A percentile compares a stretch with the other conserved stretches of the same genome.
phyloP scores from a whole-genome alignment of 1,140 invertebrate species.

The Macrotrachela quadricornifera region DNA sequence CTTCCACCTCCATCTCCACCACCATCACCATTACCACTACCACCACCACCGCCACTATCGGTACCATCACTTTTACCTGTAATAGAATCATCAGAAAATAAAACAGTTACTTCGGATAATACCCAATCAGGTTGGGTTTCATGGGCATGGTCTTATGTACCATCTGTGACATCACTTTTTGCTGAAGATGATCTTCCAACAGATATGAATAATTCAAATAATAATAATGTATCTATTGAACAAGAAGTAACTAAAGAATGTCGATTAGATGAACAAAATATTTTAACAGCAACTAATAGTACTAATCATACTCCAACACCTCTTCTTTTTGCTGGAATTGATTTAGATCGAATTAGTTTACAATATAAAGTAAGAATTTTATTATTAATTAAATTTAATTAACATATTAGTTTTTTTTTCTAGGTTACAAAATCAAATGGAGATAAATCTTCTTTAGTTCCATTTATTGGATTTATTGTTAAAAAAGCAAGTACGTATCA shows the following conservation, averaged over 20 bases:
- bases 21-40: too few relatives aligned
- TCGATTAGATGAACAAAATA: too few relatives aligned
- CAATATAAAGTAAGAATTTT: conserved; percentile 39
- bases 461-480: too few relatives aligned
- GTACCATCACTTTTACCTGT: too few relatives aligned
- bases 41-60: too few relatives aligned
- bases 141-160: conserved; percentile 34
- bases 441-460: too few relatives aligned
- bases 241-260: too few relatives aligned
- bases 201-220: conserved; percentile 1
- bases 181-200: conserved; percentile 13
- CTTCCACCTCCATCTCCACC: too few relatives aligned
- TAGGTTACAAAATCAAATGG: too few relatives aligned
- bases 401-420: background rate
- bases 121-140: conserved; percentile 24
- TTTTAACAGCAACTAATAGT: conserved; percentile 9
- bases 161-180: conserved; percentile 19
- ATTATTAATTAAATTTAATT: background rate
- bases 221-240: conserved; percentile 1
- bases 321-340: conserved; percentile 41
- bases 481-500: too few relatives aligned
- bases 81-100: background rate
- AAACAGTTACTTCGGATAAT: background rate
- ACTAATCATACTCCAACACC: conserved; percentile 13
- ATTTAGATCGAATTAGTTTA: conserved; percentile 40